Percentiles rank a stretch among this genome's conserved stretches.
phyloP scores from a whole-genome alignment of 2,797 vertebrate genomes.

The Pampus argenteus region DNA sequence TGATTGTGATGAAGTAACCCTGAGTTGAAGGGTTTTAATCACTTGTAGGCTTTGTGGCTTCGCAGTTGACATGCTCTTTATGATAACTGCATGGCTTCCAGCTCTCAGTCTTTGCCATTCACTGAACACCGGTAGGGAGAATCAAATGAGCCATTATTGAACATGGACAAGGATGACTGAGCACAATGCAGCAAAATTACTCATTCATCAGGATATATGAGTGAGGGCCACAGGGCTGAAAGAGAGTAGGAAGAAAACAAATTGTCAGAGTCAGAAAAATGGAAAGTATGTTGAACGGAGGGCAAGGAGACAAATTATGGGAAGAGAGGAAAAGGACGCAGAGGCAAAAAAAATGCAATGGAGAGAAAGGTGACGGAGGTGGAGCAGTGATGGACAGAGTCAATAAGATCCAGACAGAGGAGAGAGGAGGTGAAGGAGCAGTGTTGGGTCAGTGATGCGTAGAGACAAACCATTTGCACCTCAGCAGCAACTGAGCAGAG shows the following conservation, averaged over 20 bases:
- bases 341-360: constrained; percentile 58
- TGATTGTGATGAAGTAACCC: constrained; percentile 80
- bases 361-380: constrained; percentile 57
- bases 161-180: constrained; percentile 69
- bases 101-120: constrained; percentile 56
- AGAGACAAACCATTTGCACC: constrained; percentile 80
- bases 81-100: constrained; percentile 71
- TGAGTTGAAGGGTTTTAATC: constrained; percentile 82
- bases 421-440: constrained; percentile 70
- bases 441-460: constrained; percentile 69
- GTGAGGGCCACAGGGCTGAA: constrained; percentile 44
- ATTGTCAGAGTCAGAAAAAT: constrained; percentile 46
- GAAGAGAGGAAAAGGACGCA: constrained; percentile 11
- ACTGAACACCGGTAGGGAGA: constrained; percentile 51
- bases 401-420: constrained; percentile 70
- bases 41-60: constrained; percentile 80
- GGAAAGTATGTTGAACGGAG: constrained; percentile 53
- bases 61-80: constrained; percentile 74
- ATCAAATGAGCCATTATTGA: constrained; percentile 74
- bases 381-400: constrained; percentile 72
- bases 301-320: constrained; percentile 62
- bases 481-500: constrained; percentile 73
- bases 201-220: constrained; percentile 63
- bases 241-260: constrained; percentile 46
- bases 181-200: constrained; percentile 62